Conservation (phyloP, 2,797 vertebrate genomes). For the Allobates femoralis region DNA sequence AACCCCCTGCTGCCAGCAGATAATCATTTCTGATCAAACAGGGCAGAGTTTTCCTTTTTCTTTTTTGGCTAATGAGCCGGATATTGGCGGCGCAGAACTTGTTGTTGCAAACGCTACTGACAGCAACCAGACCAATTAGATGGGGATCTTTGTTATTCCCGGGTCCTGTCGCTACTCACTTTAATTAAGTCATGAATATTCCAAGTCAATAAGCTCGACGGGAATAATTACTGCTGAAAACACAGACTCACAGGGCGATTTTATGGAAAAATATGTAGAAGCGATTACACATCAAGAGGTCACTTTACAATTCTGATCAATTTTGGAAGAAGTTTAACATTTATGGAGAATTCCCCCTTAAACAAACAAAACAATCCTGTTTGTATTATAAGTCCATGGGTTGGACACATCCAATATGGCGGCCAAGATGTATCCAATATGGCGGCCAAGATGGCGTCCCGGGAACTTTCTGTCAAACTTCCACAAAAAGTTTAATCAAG, state of each 20-base stretch:
- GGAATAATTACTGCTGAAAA: constrained; percentile 23
- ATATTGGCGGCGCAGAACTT: constrained; percentile 27
- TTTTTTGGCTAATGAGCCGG: constrained; percentile 38
- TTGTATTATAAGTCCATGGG: not conserved
- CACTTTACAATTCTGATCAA: not conserved
- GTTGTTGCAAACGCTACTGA: constrained; percentile 31
- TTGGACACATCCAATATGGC: not conserved
- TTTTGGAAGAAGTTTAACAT: not conserved
- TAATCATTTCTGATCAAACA: constrained; percentile 45
- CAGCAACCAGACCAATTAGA: constrained; percentile 54
- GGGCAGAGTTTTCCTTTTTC: not conserved
- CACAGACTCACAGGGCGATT: not conserved
- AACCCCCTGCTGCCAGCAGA: constrained; percentile 38
- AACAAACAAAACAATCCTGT: not conserved
- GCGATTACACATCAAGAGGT: not conserved
- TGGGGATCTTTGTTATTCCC: constrained; percentile 19
- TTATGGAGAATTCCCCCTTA: not conserved
- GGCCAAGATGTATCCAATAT: not conserved
- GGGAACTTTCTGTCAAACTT: not conserved
- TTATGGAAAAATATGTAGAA: not conserved
- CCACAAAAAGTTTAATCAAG: not conserved
- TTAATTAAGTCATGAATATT: constrained; percentile 59
- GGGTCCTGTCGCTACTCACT: constrained; percentile 15
- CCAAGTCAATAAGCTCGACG: constrained; percentile 34
- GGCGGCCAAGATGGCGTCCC: not conserved